These are phyloP conservation scores for Coendou prehensilis DNA, from an alignment of 2,797 vertebrate species.

Conservation along the genomic window DNA sequence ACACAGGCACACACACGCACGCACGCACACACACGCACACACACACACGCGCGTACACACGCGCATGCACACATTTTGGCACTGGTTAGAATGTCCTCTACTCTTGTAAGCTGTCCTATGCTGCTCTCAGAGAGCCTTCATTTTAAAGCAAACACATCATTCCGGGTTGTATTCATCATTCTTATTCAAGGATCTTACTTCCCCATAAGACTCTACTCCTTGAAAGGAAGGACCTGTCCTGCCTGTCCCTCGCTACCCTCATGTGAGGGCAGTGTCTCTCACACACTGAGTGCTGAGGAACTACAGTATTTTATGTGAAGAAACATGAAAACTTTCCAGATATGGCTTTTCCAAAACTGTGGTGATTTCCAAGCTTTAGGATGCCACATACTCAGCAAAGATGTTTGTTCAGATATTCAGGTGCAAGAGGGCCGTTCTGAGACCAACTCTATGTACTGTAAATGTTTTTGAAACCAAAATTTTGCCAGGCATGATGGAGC, in stretches of 20 bases:
- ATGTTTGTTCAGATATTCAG: background rate
- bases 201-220: no score
- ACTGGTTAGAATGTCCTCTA: background rate
- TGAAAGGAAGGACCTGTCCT: background rate
- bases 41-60: background rate
- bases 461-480: slow-evolving; percentile 18
- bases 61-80: background rate
- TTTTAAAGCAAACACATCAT: background rate
- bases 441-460: background rate
- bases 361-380: background rate
- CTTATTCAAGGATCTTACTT: slow-evolving; percentile 16
- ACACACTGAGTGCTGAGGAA: background rate
- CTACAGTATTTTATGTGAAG: background rate
- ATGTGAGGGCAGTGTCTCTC: background rate
- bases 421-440: background rate
- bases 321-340: background rate
- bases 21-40: background rate
- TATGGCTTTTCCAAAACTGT: background rate
- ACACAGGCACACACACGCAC: background rate
- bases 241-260: background rate
- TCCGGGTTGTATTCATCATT: background rate
- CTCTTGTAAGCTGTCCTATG: background rate
- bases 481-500: background rate
- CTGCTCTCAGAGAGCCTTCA: background rate
- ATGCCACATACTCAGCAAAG: background rate